Base-by-base conservation (phyloP, 2,888 invertebrate species). In the Lithophane semibrunnea region DNA sequence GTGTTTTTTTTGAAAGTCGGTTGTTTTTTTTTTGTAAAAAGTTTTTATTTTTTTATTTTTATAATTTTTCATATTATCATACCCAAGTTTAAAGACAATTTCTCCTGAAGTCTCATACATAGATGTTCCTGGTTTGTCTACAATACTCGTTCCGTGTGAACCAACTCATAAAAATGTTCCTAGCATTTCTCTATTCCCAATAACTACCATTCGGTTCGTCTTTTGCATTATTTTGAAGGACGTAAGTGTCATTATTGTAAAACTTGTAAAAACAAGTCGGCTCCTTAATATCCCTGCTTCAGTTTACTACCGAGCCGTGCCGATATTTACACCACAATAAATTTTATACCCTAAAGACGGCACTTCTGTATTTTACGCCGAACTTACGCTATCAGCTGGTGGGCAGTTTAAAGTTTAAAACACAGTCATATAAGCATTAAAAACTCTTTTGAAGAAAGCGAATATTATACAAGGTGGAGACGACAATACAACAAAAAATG, bases 301-400 rank as follows among this genome's bases (percentile, higher is more conserved):
- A 67, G 67, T 75, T 77, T 73, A 77, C 18, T 60, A 47, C 64
- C 58, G 68, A 82, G 84, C 85, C n/a, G 7, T 29, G 16, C 47
- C 3, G 75, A 75, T 89, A 88, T 89, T 91, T 90, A 90, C 91
- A 85, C 84, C 89, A 89, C 89, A 86, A 70, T 87, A 84, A 86
- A 88, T 78, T 75, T 84, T 78, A 88, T 79, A 79, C 60, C 66
- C 64, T 13, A 44, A 29, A 8, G 86, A 47, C 86, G 72, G 82
- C 76, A 71, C 85, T 75, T 64, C 82, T 75, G 82, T 56, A 58
- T 80, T 58, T 74, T 21, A 58, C 56, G 9, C 16, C 12, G 70
- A 71, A 44, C 47, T 47, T 18, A 8, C 7, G 10, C 18, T 10
- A 66, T 29, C 63, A 63, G 54, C 7, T 7, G 49, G 24, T 29